Evolutionary conservation across 2,113 vertebrate species (phyloP).

Genomic region (Melanerpes aurifrons): DNA sequence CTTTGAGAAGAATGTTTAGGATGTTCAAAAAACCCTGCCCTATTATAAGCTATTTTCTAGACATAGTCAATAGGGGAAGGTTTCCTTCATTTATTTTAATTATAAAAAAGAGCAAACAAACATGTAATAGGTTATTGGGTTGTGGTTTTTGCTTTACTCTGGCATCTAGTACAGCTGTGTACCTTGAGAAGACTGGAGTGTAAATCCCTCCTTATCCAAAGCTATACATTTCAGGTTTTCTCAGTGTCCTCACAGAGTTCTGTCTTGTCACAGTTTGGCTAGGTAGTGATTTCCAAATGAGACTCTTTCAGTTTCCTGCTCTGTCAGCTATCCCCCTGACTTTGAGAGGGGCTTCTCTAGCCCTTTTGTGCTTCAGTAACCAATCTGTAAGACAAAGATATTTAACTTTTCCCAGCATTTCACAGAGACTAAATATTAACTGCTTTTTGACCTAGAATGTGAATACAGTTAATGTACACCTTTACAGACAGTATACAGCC

Average conservation of each 20-base stretch:
- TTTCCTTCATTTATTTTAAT: neutral
- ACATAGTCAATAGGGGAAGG: neutral
- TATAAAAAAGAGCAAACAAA: neutral
- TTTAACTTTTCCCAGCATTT: neutral
- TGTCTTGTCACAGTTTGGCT: neutral
- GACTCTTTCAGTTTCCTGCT: neutral
- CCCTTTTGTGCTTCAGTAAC: neutral
- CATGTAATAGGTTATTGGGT: accelerated
- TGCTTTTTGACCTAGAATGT: neutral
- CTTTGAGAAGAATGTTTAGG: neutral
- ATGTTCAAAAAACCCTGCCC: neutral
- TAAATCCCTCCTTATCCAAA: neutral
- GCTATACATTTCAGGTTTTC: neutral
- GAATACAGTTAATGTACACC: conserved; percentile 42
- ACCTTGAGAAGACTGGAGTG: neutral
- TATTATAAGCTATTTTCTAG: neutral
- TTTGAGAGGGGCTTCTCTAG: neutral
- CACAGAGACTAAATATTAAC: conserved; percentile 43
- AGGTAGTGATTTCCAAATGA: neutral
- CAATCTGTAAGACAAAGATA: neutral
- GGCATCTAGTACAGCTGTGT: accelerated
- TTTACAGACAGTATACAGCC: neutral
- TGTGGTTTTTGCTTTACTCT: neutral
- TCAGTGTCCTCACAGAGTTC: neutral
- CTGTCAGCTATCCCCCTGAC: neutral